Conservation (phyloP, 2,113 vertebrate species). For the Saimiri boliviensis region DNA sequence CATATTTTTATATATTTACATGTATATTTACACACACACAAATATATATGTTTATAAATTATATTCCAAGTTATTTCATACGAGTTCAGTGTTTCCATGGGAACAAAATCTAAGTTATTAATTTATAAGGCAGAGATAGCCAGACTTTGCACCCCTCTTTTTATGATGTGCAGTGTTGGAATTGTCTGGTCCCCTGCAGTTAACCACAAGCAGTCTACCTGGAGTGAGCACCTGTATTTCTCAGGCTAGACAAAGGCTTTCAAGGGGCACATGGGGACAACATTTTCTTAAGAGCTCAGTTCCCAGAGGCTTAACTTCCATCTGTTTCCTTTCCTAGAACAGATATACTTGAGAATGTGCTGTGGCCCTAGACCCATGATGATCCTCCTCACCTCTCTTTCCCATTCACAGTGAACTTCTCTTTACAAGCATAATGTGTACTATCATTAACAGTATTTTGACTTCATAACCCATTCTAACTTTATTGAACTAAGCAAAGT, state of each 20-base stretch:
- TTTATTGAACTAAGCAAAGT: not conserved
- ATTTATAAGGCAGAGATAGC: not conserved
- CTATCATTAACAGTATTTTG: not conserved
- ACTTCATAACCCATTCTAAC: not conserved
- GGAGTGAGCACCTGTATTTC: not conserved
- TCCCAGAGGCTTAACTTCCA: not conserved
- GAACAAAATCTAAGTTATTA: not conserved
- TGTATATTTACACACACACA: too few species aligned
- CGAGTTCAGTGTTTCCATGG: not conserved
- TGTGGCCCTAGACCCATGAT: rapidly evolving
- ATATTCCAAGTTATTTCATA: not conserved
- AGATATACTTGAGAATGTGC: not conserved
- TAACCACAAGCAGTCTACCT: not conserved
- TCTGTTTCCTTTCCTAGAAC: not conserved
- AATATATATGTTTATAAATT: not conserved
- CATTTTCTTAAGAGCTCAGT: not conserved
- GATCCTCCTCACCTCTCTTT: not conserved
- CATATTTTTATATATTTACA: too few species aligned
- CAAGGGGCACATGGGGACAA: not conserved
- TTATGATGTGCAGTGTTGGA: not conserved
- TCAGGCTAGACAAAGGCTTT: not conserved
- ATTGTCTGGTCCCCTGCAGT: not conserved
- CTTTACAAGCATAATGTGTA: not conserved
- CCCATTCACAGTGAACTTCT: not conserved
- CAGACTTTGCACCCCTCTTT: not conserved